phyloP scores from a whole-genome alignment of 2,888 invertebrate genomes.

The Cephus runcator region DNA sequence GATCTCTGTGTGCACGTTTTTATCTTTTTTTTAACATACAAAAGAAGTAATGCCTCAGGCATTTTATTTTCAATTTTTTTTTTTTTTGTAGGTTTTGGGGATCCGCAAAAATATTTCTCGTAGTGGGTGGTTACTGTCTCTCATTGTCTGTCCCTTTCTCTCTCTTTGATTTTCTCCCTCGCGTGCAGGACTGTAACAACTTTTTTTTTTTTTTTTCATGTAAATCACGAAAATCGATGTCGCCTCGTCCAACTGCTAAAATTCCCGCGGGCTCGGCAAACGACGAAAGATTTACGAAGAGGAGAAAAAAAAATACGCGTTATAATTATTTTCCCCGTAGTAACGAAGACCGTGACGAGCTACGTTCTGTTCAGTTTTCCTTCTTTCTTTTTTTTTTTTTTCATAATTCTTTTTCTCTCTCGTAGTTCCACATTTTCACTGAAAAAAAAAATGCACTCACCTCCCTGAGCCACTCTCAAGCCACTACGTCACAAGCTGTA shows the following conservation, averaged over 20 bases:
- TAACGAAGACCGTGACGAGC: not conserved
- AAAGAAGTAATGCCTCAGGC: not conserved
- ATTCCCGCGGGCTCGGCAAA: not conserved
- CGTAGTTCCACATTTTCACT: not conserved
- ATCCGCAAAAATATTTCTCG: not conserved
- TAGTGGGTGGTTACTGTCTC: not conserved
- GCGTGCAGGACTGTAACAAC: too few relatives aligned
- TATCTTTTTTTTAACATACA: not conserved
- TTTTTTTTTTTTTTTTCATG: not conserved
- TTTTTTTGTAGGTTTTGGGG: not conserved
- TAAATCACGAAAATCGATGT: not conserved
- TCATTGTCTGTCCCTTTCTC: too few relatives aligned
- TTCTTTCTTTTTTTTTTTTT: too few relatives aligned
- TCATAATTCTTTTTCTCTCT: not conserved
- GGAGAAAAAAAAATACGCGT: not conserved
- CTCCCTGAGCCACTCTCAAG: not conserved
- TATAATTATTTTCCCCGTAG: not conserved
- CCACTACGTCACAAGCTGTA: not conserved
- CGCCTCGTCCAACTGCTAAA: not conserved
- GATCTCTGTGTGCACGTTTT: not conserved
- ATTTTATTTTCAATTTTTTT: not conserved
- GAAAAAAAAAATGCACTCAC: not conserved
- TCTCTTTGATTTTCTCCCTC: not conserved
- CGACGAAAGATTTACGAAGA: constrained; percentile 56
- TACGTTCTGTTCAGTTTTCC: not conserved